A percentile compares a stretch with the other conserved stretches of the same genome.
phyloP scores from a whole-genome alignment of 1,140 invertebrate genomes.

The Drosophila pectinifera region DNA sequence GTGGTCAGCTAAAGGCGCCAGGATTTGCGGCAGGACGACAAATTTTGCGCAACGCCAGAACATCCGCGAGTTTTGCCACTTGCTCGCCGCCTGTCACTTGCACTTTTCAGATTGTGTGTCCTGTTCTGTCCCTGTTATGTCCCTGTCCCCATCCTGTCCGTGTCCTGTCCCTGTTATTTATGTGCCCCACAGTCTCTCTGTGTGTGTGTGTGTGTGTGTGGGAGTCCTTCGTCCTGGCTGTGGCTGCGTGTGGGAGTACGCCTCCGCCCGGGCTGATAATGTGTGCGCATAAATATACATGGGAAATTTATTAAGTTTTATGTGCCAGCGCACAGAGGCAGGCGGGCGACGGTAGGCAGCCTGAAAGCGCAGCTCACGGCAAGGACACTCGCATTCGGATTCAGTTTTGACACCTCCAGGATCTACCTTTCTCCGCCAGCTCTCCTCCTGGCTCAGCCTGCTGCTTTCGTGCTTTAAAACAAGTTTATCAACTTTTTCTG shows the following conservation, averaged over 20 bases:
- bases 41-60: conserved; percentile 6
- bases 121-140: conserved; percentile 16
- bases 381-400: conserved; percentile 37
- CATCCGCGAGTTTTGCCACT: conserved; percentile 39
- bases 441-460: background rate
- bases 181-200: conserved; percentile 4
- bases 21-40: conserved; percentile 18
- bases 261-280: conserved; percentile 56
- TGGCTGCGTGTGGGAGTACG: conserved; percentile 4
- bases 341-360: conserved; percentile 26
- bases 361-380: conserved; percentile 48
- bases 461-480: conserved; percentile 54
- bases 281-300: conserved; percentile 80
- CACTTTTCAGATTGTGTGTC: conserved; percentile 49
- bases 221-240: background rate
- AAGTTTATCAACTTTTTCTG: conserved; percentile 64
- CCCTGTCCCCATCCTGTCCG: background rate
- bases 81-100: conserved; percentile 54
- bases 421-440: background rate
- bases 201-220: background rate
- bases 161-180: conserved; percentile 29
- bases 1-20: conserved; percentile 48
- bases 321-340: conserved; percentile 59
- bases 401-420: conserved; percentile 17
- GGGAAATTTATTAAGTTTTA: conserved; percentile 75